Evolutionary conservation across 2,113 vertebrate species (phyloP).

Genomic region (Boleophthalmus pectinirostris): DNA sequence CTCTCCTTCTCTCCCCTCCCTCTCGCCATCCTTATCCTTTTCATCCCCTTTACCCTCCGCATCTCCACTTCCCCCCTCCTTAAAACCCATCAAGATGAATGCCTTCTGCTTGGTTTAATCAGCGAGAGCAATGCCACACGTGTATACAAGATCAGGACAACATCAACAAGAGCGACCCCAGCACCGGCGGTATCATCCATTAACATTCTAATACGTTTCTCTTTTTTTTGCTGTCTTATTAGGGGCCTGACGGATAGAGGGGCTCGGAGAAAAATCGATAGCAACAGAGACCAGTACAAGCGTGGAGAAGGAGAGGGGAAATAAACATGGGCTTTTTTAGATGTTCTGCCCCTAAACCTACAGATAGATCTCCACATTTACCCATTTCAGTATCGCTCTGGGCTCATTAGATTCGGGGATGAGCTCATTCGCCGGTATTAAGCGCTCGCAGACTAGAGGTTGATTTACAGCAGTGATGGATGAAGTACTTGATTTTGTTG

Average conservation of each 20-base stretch:
- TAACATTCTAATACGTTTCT: constrained; percentile 72
- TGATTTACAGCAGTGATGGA: constrained; percentile 39
- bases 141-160: constrained; percentile 7
- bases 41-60: constrained; percentile 38
- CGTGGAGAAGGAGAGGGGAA: constrained; percentile 44
- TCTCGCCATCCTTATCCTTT: constrained; percentile 44
- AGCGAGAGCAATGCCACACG: constrained; percentile 20
- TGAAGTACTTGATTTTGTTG: no score
- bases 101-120: constrained; percentile 49
- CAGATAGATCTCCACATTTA: constrained; percentile 66
- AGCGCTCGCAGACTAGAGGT: constrained; percentile 40
- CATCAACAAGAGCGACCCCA: constrained; percentile 1
- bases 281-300: constrained; percentile 54
- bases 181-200: constrained; percentile 48
- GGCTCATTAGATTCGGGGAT: constrained; percentile 73
- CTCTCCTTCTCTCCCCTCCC: constrained; percentile 17
- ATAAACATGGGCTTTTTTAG: constrained; percentile 69
- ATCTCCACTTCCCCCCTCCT: constrained; percentile 36
- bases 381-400: constrained; percentile 57
- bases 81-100: constrained; percentile 59
- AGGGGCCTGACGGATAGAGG: constrained; percentile 71
- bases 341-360: constrained; percentile 54
- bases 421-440: constrained; percentile 62
- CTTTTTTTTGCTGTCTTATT: constrained; percentile 73
- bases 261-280: constrained; percentile 66